phyloP scores from a whole-genome alignment of 2,797 vertebrate species.

The Scarus forsteni region DNA sequence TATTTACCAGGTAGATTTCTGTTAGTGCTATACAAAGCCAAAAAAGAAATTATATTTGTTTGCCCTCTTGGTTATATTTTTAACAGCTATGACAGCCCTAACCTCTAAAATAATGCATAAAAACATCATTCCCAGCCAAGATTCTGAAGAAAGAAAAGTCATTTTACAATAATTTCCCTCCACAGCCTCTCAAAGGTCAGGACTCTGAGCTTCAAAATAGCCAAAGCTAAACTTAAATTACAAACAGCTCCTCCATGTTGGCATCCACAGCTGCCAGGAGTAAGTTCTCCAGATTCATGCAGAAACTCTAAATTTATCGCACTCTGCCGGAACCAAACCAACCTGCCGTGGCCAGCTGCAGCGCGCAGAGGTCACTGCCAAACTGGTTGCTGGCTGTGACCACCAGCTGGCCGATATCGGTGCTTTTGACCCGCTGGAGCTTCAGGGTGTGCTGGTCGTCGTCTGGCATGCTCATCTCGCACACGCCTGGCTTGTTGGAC shows the following conservation, averaged over 20 bases:
- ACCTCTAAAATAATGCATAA: not conserved
- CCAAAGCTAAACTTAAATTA: slow-evolving; percentile 4
- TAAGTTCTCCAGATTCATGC: slow-evolving; percentile 29
- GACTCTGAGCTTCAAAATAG: slow-evolving; percentile 10
- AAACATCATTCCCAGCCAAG: not conserved
- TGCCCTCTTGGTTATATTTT: too few relatives aligned
- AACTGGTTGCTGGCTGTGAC: slow-evolving; percentile 92
- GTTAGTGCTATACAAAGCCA: too few relatives aligned
- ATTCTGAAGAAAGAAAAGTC: too few relatives aligned
- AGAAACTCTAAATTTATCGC: slow-evolving; percentile 30
- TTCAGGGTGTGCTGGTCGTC: slow-evolving; percentile 91
- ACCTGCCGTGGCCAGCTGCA: slow-evolving; percentile 90
- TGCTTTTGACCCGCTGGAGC: slow-evolving; percentile 82
- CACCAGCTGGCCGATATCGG: slow-evolving; percentile 86
- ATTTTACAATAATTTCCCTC: not conserved
- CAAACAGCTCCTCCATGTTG: not conserved
- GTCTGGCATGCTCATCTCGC: slow-evolving; percentile 91
- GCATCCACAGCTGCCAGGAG: slow-evolving; percentile 1
- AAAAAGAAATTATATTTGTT: too few relatives aligned
- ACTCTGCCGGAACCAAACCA: slow-evolving; percentile 27
- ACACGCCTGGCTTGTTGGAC: slow-evolving; percentile 79
- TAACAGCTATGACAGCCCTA: too few relatives aligned
- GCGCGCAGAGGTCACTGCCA: slow-evolving; percentile 89
- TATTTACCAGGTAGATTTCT: too few relatives aligned
- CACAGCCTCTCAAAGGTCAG: too few relatives aligned